Conservation (phyloP, 2,113 vertebrate genomes). For the Bufo gargarizans region DNA sequence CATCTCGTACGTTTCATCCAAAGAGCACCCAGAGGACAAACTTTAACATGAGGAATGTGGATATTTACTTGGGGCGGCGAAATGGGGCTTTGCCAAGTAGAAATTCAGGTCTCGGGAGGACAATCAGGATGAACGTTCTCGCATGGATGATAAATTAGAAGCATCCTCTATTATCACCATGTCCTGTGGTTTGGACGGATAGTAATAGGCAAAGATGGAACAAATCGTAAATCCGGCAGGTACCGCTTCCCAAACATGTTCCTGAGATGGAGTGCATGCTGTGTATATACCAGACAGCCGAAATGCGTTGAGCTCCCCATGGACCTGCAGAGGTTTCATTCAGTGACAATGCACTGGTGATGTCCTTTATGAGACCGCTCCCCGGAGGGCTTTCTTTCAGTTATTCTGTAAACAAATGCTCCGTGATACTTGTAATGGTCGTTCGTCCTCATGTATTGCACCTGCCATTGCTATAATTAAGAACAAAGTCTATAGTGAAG, state of each 20-base stretch:
- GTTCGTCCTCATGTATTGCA: conserved; percentile 17
- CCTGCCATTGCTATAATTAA: conserved; percentile 19
- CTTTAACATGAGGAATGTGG: conserved; percentile 5
- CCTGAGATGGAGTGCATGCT: conserved; percentile 29
- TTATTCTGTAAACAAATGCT: conserved; percentile 2
- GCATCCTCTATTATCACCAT: conserved; percentile 25
- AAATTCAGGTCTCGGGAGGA: conserved; percentile 17
- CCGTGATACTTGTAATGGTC: not conserved
- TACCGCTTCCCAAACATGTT: conserved; percentile 15
- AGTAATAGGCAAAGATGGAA: conserved; percentile 31
- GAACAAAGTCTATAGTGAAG: not conserved
- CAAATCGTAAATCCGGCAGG: conserved; percentile 25
- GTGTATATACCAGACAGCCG: conserved; percentile 4
- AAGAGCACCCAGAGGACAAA: conserved; percentile 49
- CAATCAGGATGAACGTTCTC: conserved; percentile 30
- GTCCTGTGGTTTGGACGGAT: conserved; percentile 23
- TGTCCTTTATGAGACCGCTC: conserved; percentile 33
- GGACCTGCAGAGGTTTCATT: conserved; percentile 27
- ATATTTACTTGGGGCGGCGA: conserved; percentile 39
- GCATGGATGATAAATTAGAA: conserved; percentile 45
- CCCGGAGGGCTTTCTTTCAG: conserved; percentile 13
- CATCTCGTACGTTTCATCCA: not conserved
- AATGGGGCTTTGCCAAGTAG: conserved; percentile 30
- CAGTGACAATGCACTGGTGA: conserved; percentile 14
- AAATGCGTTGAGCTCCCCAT: conserved; percentile 7